Evolutionary conservation across 2,888 invertebrate genomes (phyloP).

Genomic region (Bibio marci): DNA sequence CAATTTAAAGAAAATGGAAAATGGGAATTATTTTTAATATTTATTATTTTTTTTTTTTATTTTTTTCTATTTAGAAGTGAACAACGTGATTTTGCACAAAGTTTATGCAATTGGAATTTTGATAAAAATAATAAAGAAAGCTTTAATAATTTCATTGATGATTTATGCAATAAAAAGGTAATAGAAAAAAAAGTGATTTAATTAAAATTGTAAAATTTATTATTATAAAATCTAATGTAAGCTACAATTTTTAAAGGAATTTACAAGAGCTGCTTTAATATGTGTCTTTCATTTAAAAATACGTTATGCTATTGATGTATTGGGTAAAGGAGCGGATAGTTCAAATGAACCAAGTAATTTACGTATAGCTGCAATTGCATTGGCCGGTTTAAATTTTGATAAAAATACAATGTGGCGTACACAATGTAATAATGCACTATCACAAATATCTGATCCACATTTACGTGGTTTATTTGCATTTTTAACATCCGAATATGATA

Average conservation of each 20-base stretch:
- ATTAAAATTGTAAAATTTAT: no score
- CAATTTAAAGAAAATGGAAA: no score
- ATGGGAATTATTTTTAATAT: no score
- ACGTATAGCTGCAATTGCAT: slow-evolving; percentile 51
- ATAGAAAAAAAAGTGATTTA: no score
- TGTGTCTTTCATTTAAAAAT: slow-evolving; percentile 80
- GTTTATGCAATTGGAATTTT: slow-evolving; percentile 80
- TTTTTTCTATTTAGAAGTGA: slow-evolving; percentile 38
- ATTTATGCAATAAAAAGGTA: slow-evolving; percentile 48
- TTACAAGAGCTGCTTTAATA: slow-evolving; percentile 76
- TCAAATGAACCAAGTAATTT: slow-evolving; percentile 23
- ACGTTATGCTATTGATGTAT: slow-evolving; percentile 66
- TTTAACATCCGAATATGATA: slow-evolving; percentile 61
- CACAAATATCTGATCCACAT: slow-evolving; percentile 75
- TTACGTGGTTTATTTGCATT: slow-evolving; percentile 82
- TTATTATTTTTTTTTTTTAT: slow-evolving; percentile 6
- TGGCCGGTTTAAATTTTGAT: slow-evolving; percentile 76
- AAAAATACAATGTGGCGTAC: slow-evolving; percentile 62
- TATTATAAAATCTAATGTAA: no score
- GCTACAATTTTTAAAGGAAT: no score
- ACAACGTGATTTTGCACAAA: slow-evolving; percentile 63
- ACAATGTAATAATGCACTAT: slow-evolving; percentile 53
- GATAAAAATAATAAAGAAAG: slow-evolving; percentile 45
- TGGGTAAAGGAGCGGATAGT: slow-evolving; percentile 50
- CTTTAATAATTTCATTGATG: slow-evolving; percentile 39